phyloP scores from a whole-genome alignment of 2,797 vertebrate species.

The Varecia variegata region DNA sequence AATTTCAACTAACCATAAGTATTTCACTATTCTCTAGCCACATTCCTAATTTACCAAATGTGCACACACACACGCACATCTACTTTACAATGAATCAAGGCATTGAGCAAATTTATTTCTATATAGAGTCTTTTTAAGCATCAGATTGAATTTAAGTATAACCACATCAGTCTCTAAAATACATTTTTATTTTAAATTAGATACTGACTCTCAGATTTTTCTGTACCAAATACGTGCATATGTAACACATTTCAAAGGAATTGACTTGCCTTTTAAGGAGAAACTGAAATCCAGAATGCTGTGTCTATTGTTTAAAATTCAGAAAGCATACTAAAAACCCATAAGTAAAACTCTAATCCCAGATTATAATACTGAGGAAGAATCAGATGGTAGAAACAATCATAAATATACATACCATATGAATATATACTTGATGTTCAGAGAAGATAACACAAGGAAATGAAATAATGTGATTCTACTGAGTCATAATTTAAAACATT shows the following conservation, averaged over 20 bases:
- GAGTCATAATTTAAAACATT: slow-evolving; percentile 80
- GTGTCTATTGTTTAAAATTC: slow-evolving; percentile 46
- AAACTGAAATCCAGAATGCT: slow-evolving; percentile 32
- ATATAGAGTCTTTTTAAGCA: not conserved
- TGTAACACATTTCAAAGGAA: slow-evolving; percentile 45
- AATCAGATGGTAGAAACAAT: slow-evolving; percentile 55
- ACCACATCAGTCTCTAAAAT: not conserved
- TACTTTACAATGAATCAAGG: not conserved
- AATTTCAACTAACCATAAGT: not conserved
- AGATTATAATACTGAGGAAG: slow-evolving; percentile 68
- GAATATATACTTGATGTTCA: slow-evolving; percentile 61
- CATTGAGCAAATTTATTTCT: not conserved
- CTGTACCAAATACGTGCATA: not conserved
- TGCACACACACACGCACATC: not conserved
- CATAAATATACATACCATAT: not conserved
- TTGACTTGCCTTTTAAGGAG: slow-evolving; percentile 41
- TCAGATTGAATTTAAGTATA: not conserved
- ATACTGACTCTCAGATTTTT: not conserved
- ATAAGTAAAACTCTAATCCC: slow-evolving; percentile 50
- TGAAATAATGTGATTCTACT: slow-evolving; percentile 62
- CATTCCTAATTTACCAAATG: not conserved
- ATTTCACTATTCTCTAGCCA: not conserved
- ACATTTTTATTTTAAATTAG: not conserved
- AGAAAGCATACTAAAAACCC: slow-evolving; percentile 52
- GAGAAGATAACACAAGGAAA: slow-evolving; percentile 57